A percentile compares a stretch with the other conserved stretches of the same genome.
phyloP scores from a whole-genome alignment of 2,113 vertebrate species.

The Apistogramma diplotaenia region DNA sequence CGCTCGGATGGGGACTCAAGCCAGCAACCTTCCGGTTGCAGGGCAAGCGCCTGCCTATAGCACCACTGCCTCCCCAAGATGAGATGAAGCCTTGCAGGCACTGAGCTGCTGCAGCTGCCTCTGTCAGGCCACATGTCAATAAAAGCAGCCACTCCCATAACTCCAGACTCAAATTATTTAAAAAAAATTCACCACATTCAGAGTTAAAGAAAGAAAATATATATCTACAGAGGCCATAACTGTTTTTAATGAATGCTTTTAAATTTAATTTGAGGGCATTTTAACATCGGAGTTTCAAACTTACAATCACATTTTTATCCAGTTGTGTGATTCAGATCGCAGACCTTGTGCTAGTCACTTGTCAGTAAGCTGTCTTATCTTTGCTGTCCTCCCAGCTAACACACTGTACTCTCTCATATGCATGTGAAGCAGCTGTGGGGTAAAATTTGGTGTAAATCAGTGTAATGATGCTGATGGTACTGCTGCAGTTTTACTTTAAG shows the following conservation, averaged over 20 bases:
- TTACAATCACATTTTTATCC: background rate
- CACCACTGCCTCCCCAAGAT: too few species aligned
- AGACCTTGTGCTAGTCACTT: background rate
- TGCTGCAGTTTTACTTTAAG: background rate
- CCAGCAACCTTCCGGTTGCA: too few species aligned
- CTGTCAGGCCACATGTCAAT: background rate
- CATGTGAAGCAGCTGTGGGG: background rate
- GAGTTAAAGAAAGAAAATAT: background rate
- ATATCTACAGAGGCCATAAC: background rate
- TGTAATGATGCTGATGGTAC: background rate
- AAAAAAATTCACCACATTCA: background rate
- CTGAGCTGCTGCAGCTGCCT: too few species aligned
- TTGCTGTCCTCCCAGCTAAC: background rate
- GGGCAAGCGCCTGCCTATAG: too few species aligned
- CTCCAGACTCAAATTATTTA: background rate
- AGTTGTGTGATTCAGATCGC: background rate
- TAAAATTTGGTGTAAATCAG: background rate
- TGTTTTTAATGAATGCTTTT: background rate
- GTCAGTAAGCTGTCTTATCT: background rate
- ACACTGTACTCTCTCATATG: rapidly evolving
- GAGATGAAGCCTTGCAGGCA: too few species aligned
- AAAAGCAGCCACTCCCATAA: background rate
- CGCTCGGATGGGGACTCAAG: too few species aligned
- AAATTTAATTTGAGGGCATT: background rate
- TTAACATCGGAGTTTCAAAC: background rate